phyloP scores from a whole-genome alignment of 2,797 vertebrate species.

The Streptopelia turtur region DNA sequence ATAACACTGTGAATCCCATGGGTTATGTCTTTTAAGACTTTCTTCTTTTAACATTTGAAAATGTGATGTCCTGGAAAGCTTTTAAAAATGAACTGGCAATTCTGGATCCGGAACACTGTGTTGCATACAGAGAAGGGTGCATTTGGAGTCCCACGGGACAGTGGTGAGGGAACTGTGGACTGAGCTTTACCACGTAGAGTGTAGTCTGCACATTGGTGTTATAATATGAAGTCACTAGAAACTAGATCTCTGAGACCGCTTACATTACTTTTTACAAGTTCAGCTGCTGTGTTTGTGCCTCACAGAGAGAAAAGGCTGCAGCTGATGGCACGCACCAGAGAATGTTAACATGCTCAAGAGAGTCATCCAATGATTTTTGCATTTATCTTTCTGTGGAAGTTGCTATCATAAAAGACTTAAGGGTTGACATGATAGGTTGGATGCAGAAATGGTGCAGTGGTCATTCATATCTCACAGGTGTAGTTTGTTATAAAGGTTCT shows the following conservation, averaged over 20 bases:
- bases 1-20: neutral
- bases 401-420: neutral
- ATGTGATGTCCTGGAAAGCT: neutral
- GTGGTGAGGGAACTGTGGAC: neutral
- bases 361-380: neutral
- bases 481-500: neutral
- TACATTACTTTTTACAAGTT: neutral
- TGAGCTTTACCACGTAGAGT: neutral
- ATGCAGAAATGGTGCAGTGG: neutral
- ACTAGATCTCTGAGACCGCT: neutral
- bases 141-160: neutral
- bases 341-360: neutral
- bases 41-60: neutral
- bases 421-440: neutral
- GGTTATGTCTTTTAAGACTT: neutral
- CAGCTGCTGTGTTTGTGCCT: neutral
- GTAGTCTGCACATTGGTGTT: accelerated
- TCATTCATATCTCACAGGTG: neutral
- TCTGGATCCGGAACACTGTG: neutral
- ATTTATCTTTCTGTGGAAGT: neutral
- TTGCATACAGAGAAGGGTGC: neutral
- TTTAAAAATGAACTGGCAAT: neutral
- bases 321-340: neutral
- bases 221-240: neutral
- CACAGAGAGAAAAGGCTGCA: neutral